Evolutionary conservation across 2,797 vertebrate species (phyloP).

Genomic region (Scolopax bukidnonensis): DNA sequence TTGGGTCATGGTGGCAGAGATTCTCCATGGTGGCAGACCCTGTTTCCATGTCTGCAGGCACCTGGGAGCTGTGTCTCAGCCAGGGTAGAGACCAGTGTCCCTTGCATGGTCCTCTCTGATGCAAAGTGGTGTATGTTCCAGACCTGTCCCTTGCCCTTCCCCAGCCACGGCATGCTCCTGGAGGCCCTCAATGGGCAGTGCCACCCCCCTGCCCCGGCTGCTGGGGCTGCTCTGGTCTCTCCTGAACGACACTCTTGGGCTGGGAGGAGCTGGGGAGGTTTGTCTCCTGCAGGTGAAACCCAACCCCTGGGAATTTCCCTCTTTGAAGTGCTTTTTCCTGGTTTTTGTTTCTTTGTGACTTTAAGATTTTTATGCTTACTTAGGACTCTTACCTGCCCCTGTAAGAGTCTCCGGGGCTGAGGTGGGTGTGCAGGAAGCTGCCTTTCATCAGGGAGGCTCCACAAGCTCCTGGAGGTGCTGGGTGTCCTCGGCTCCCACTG

Average conservation of each 20-base stretch:
- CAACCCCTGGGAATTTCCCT: background rate
- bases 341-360: background rate
- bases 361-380: background rate
- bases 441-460: background rate
- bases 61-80: background rate
- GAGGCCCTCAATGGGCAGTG: rapidly evolving
- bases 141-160: rapidly evolving
- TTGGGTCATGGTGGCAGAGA: rapidly evolving
- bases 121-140: rapidly evolving
- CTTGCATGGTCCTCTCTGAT: rapidly evolving
- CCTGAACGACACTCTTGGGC: background rate
- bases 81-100: rapidly evolving
- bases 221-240: rapidly evolving
- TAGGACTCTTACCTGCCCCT: background rate
- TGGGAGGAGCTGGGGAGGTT: background rate
- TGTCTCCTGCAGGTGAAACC: background rate
- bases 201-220: rapidly evolving
- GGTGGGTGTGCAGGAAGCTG: background rate
- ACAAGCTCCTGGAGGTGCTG: background rate
- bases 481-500: background rate
- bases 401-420: background rate
- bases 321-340: constrained; percentile 16
- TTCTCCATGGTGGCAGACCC: rapidly evolving
- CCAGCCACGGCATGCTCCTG: background rate
- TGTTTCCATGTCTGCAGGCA: rapidly evolving